Base-by-base conservation (phyloP, 1,140 invertebrate species). In the Melanaphis sacchari region DNA sequence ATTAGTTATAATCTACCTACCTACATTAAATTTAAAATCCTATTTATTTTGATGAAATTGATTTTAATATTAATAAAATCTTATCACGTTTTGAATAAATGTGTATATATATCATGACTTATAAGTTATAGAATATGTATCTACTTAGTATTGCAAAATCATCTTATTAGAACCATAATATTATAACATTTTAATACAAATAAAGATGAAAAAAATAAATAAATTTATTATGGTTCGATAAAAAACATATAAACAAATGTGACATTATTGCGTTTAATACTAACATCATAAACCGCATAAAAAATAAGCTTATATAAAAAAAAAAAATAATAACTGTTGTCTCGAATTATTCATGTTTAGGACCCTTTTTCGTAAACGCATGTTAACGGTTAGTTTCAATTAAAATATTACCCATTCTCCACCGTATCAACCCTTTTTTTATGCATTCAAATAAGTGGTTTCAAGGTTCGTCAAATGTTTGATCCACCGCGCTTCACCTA, bases 371-470 rank as follows among this genome's bases (percentile, higher is more conserved):
- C 8, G 46, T 89, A 89, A 89, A 89, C 15, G 88, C 88, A 54
- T 89, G 88, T 89, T 89, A 89, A 54, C 88, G 88, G 88, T 89
- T 89, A 54, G 88, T 89, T 89, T 89, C 88, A 89, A 89, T 89
- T 89, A 89, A 36, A 40, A 54, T 52, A 52, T 36, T 52, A 38
- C 87, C 49, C 36, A 36, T 89, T 38, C 9, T 49, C 38, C 88
- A 4, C 38, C 46, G 24, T 38, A 31, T 89, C 46, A 89, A 54
- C 88, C 46, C 88, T 89, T 89, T 89, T 85, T 89, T 89, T 89
- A 89, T 36, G n/a, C 11, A 52, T 89, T 54, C 49, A 36, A 8
- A 24, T 54, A 89, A 89, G 88, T 89, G 88, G 88, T 89, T 52
- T 54, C 22, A 24, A 36, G 87, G 36, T 89, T 89, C 46, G 49